Percentiles rank a stretch among this genome's conserved stretches.
Evolutionary conservation across 2,797 vertebrate species (phyloP).

Genomic region (Phrynocephalus guinanensis): DNA sequence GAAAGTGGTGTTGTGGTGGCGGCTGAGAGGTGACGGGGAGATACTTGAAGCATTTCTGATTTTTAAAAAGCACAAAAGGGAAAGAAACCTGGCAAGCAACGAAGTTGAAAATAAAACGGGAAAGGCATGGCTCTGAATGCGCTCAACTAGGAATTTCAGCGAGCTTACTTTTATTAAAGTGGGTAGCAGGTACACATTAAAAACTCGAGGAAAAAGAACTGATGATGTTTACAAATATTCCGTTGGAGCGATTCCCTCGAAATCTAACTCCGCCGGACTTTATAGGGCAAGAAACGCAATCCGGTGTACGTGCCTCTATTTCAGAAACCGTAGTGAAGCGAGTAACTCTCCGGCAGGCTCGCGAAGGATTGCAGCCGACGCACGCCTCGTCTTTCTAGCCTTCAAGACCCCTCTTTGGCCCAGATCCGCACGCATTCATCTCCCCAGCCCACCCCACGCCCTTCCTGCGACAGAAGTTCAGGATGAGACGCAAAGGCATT

Average conservation of each 20-base stretch:
- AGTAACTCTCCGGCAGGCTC: background rate
- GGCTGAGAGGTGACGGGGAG: background rate
- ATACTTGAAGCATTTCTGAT: background rate
- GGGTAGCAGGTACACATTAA: background rate
- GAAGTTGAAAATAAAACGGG: background rate
- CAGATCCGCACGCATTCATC: background rate
- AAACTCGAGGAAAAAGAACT: constrained; percentile 2
- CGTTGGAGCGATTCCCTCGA: background rate
- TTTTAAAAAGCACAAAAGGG: background rate
- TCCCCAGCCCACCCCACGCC: background rate
- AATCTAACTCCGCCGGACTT: too few relatives aligned
- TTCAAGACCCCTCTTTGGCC: background rate
- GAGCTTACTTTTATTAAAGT: background rate
- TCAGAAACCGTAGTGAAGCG: background rate
- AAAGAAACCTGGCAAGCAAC: constrained; percentile 1
- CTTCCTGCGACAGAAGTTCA: background rate
- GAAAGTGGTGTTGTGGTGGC: background rate
- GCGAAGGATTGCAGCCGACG: background rate
- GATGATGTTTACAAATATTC: too few relatives aligned
- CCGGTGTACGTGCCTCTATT: too few relatives aligned
- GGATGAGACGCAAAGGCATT: too few relatives aligned
- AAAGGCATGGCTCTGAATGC: background rate
- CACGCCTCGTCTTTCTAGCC: background rate
- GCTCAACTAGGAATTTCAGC: background rate
- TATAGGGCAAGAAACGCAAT: too few relatives aligned